Evolutionary conservation across 2,888 invertebrate genomes (phyloP), one percentile per base, ranked within the genome.

Genomic region (Pharmacophagus antenor): DNA sequence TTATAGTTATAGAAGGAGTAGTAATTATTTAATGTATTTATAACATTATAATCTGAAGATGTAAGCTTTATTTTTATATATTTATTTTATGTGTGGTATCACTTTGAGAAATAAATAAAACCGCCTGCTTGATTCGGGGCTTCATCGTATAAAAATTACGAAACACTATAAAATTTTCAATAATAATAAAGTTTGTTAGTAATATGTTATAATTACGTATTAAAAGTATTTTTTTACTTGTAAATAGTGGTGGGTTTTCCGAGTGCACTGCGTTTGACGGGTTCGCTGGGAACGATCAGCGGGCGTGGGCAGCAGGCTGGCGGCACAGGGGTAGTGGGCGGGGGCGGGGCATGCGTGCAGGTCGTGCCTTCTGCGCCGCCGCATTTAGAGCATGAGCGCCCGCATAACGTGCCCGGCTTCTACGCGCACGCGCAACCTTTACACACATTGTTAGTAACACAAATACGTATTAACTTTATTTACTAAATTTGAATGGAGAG

Each of bases 401-500:
- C 88, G 23, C 88, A 85, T 73, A 84, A 88, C 76, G 85, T 88
- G 73, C 88, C 88, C 69, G 88, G 86, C 64, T 88, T 89, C 79
- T 87, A 90, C 70, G 75, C 82, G 65, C 80, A 76, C 67, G 65
- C 71, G 22, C 74, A 71, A 12, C 56, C 70, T 70, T 57, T 67
- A 54, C 81, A 83, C 66, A 76, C 80, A 15, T 76, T 84, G 85
- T 86, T 18, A 76, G 84, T 78, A n/a, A n/a, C n/a, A n/a, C n/a
- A n/a, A n/a, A n/a, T n/a, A n/a, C n/a, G n/a, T n/a, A n/a, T n/a
- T n/a, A n/a, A n/a, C n/a, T n/a, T n/a, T n/a, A n/a, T n/a, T n/a
- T n/a, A n/a, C n/a, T n/a, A n/a, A n/a, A n/a, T n/a, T n/a, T n/a
- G n/a, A n/a, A n/a, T n/a, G n/a, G n/a, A n/a, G n/a, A n/a, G n/a